These are phyloP conservation scores for Mystacides longicornis DNA, from an alignment of 2,888 invertebrate species.

Conservation along the genomic window DNA sequence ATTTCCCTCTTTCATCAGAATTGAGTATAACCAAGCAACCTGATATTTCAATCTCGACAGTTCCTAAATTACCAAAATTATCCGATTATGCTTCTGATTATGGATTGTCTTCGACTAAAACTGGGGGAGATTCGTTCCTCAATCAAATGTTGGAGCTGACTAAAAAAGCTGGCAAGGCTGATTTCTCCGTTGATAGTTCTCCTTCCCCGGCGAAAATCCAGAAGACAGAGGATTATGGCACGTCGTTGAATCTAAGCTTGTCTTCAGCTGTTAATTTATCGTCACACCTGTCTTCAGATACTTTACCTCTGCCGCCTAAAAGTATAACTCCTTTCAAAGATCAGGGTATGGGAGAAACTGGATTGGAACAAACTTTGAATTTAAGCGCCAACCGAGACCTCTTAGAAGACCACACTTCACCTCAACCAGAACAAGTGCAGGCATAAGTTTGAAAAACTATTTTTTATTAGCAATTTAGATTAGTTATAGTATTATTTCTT, in stretches of 20 bases:
- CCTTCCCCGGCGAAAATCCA: constrained; percentile 53
- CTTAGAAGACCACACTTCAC: constrained; percentile 12
- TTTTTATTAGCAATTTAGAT: too few species aligned
- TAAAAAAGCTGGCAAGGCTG: constrained; percentile 47
- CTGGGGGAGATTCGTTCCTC: constrained; percentile 38
- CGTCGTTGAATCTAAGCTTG: constrained; percentile 44
- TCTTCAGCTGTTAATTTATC: constrained; percentile 36
- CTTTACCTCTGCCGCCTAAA: constrained; percentile 29
- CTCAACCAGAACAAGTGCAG: constrained; percentile 14
- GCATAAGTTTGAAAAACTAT: constrained; percentile 5
- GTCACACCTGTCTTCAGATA: constrained; percentile 38
- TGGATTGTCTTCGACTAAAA: constrained; percentile 38
- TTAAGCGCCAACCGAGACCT: constrained; percentile 9
- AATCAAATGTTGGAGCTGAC: constrained; percentile 49
- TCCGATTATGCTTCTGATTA: constrained; percentile 39
- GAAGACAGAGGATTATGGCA: constrained; percentile 48
- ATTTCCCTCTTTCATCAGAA: constrained; percentile 36
- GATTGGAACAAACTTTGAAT: constrained; percentile 15
- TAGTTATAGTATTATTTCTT: too few species aligned
- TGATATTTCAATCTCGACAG: constrained; percentile 45
- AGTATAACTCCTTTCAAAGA: constrained; percentile 37
- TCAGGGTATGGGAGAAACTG: constrained; percentile 21
- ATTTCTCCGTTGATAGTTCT: constrained; percentile 44
- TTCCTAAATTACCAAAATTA: constrained; percentile 42
- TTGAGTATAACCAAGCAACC: constrained; percentile 39